These are phyloP conservation scores for Sitophilus oryzae DNA, from an alignment of 1,140 invertebrate genomes.

Conservation along the genomic window DNA sequence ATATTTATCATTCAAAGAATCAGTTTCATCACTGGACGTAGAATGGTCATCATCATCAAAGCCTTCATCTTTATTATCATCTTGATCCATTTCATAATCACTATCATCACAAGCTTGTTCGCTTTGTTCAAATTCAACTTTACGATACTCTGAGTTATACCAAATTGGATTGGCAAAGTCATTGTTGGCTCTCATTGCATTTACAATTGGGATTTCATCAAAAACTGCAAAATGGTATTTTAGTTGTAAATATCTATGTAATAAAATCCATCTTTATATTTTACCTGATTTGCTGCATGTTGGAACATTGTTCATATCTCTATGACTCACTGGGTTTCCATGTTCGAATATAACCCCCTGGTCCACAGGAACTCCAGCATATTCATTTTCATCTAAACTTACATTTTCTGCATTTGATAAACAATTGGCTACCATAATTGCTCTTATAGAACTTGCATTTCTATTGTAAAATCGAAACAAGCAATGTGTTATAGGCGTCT, in stretches of 20 bases:
- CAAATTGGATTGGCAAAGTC: slow-evolving; percentile 44
- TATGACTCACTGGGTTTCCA: slow-evolving; percentile 52
- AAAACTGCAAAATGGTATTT: slow-evolving; percentile 2
- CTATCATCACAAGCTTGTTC: slow-evolving; percentile 38
- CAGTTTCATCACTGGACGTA: slow-evolving; percentile 38
- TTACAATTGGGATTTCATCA: slow-evolving; percentile 17
- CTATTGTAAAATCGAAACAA: slow-evolving; percentile 76
- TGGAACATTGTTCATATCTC: slow-evolving; percentile 41
- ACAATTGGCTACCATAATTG: slow-evolving; percentile 70
- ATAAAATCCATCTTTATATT: not conserved
- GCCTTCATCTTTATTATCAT: slow-evolving; percentile 28
- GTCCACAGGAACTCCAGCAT: slow-evolving; percentile 27
- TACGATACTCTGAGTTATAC: slow-evolving; percentile 54
- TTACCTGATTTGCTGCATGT: slow-evolving; percentile 23
- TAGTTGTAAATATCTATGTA: not conserved
- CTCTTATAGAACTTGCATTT: slow-evolving; percentile 73
- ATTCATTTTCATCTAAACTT: slow-evolving; percentile 32
- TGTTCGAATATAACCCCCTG: slow-evolving; percentile 37
- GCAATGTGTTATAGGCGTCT: slow-evolving; percentile 65
- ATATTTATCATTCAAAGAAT: slow-evolving; percentile 60
- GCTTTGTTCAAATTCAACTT: slow-evolving; percentile 47
- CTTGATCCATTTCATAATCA: slow-evolving; percentile 38
- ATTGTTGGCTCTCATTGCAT: slow-evolving; percentile 10
- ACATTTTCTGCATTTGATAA: slow-evolving; percentile 45
- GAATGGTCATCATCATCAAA: slow-evolving; percentile 28